A percentile compares a stretch with the other conserved stretches of the same genome.
Evolutionary conservation across 2,113 vertebrate species (phyloP).

Genomic region (Grammatotria lemairii): DNA sequence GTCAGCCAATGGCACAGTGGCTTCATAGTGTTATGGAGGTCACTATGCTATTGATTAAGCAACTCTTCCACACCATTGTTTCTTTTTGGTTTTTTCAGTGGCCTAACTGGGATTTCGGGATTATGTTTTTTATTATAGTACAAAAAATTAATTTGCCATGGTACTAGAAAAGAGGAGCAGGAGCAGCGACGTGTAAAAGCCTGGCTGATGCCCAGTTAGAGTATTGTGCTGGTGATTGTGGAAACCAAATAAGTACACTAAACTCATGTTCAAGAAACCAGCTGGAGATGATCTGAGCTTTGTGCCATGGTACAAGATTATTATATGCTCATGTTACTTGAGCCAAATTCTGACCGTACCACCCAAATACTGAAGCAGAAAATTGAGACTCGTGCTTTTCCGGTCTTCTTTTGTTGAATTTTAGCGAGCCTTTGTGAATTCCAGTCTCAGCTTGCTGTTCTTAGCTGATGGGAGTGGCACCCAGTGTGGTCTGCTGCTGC

Average conservation of each 20-base stretch:
- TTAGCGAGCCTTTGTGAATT: neutral
- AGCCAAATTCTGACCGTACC: neutral
- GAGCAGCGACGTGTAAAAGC: neutral
- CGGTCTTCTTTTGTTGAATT: neutral
- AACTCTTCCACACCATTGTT: neutral
- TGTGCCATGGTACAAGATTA: neutral
- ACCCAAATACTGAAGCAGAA: neutral
- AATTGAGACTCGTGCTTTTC: neutral
- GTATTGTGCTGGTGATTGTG: neutral
- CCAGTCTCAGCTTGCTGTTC: neutral
- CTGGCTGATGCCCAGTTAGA: neutral
- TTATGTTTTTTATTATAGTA: neutral
- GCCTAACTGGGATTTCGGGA: neutral
- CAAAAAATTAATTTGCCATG: accelerated
- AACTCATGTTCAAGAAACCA: neutral
- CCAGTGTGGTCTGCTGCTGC: neutral
- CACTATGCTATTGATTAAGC: neutral
- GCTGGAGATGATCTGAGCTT: neutral
- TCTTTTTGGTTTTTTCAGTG: accelerated
- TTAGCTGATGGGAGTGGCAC: neutral
- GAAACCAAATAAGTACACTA: neutral
- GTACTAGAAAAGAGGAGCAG: neutral
- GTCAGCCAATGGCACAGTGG: neutral
- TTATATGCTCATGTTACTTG: neutral
- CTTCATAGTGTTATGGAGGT: neutral